These are phyloP conservation scores for Sebastes umbrosus DNA, from an alignment of 2,797 vertebrate genomes.

Conservation along the genomic window DNA sequence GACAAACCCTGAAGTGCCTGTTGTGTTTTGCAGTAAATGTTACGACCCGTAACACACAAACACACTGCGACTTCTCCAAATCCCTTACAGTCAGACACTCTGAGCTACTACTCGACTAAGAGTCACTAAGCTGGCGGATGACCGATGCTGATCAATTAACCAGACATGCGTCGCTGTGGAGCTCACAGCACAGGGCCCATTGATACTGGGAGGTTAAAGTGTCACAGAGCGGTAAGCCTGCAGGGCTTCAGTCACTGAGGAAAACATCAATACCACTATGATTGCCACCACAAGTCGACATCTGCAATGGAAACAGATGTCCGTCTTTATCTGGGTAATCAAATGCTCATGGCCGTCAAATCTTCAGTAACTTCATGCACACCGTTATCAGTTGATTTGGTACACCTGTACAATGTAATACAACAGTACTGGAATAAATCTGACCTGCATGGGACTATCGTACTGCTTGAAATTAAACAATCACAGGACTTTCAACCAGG, in stretches of 20 bases:
- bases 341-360: not conserved
- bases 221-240: constrained; percentile 11
- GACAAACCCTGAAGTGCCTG: too few relatives aligned
- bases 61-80: not conserved
- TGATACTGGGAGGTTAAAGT: constrained; percentile 26
- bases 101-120: not conserved
- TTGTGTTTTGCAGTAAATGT: not conserved
- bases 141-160: constrained; percentile 23
- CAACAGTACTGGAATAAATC: not conserved
- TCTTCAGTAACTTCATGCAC: not conserved
- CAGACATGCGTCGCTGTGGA: not conserved
- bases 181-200: constrained; percentile 5
- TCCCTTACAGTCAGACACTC: not conserved
- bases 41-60: not conserved
- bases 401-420: not conserved
- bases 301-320: not conserved
- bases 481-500: too few relatives aligned
- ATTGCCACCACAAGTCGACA: not conserved
- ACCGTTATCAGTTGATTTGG: not conserved
- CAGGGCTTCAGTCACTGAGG: not conserved
- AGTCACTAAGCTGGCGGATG: constrained; percentile 13
- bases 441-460: not conserved
- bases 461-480: not conserved
- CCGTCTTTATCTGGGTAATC: not conserved
- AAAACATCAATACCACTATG: constrained; percentile 14